These are phyloP conservation scores for Melanotus villosus DNA, from an alignment of 2,888 invertebrate species.

Conservation along the genomic window DNA sequence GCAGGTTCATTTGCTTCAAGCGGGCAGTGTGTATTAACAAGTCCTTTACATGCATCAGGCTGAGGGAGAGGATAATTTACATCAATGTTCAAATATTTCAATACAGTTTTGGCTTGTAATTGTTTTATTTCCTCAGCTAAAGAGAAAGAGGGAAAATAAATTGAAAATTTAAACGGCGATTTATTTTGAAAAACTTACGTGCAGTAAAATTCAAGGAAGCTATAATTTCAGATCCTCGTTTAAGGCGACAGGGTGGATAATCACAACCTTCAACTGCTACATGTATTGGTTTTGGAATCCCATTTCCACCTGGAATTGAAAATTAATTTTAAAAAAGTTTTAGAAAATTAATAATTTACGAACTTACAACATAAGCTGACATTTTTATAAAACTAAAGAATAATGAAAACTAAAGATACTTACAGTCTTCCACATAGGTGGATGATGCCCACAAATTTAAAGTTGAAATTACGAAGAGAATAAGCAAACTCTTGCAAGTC, in stretches of 20 bases:
- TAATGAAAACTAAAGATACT: too few species aligned
- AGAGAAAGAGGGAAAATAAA: not conserved
- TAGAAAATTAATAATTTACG: too few species aligned
- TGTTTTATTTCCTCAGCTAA: not conserved
- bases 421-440: too few species aligned
- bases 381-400: too few species aligned
- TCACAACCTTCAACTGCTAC: slow-evolving; percentile 47
- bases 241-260: slow-evolving; percentile 46
- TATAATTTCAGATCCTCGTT: slow-evolving; percentile 26
- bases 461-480: too few species aligned
- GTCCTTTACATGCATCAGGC: slow-evolving; percentile 49
- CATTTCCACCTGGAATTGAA: slow-evolving; percentile 39
- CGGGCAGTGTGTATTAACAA: slow-evolving; percentile 50
- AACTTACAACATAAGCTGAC: too few species aligned
- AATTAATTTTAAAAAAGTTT: too few species aligned
- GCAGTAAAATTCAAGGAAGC: slow-evolving; percentile 45
- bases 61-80: slow-evolving; percentile 27
- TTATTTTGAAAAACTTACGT: too few species aligned
- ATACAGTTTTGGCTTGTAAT: not conserved
- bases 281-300: slow-evolving; percentile 36
- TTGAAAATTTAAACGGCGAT: too few species aligned
- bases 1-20: slow-evolving; percentile 51
- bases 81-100: not conserved
- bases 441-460: too few species aligned
- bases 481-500: too few species aligned